Conservation (phyloP, 2,113 vertebrate species). For the Ptilorrhoa leucosticta region DNA sequence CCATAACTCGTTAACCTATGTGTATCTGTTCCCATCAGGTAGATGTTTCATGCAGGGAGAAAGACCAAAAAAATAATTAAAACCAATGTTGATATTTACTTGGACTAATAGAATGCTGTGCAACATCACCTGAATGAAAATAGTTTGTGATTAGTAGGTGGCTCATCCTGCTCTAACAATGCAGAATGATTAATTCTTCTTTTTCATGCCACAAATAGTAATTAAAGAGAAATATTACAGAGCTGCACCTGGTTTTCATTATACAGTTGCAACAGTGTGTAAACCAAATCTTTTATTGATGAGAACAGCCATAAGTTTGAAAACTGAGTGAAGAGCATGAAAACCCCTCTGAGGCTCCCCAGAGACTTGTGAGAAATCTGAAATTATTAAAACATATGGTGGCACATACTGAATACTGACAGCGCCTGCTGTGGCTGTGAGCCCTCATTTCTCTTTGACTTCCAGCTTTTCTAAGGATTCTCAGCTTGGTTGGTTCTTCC, state of each 20-base stretch:
- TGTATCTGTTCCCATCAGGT: background rate
- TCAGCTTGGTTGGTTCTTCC: background rate
- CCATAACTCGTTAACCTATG: background rate
- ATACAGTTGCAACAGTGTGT: conserved; percentile 48
- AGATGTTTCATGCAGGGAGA: background rate
- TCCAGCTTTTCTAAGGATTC: background rate
- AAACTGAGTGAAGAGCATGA: conserved; percentile 31
- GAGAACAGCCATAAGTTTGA: conserved; percentile 50
- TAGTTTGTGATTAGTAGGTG: conserved; percentile 67
- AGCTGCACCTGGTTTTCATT: conserved; percentile 70
- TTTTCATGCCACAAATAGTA: conserved; percentile 64
- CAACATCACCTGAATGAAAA: conserved; percentile 40
- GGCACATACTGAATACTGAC: background rate
- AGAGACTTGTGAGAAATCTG: conserved; percentile 44
- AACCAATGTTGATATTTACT: conserved; percentile 56
- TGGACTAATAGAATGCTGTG: conserved; percentile 38
- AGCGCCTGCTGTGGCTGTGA: background rate
- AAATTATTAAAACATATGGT: conserved; percentile 62
- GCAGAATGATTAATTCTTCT: conserved; percentile 67
- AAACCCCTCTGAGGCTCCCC: conserved; percentile 35
- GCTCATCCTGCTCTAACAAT: conserved; percentile 65
- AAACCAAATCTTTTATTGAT: conserved; percentile 72
- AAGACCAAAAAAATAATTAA: background rate
- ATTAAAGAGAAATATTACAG: conserved; percentile 79
- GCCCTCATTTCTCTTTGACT: background rate